Percentiles rank a stretch among this genome's conserved stretches.
Evolutionary conservation across 2,888 invertebrate species (phyloP).

Genomic region (Neoascia interrupta): DNA sequence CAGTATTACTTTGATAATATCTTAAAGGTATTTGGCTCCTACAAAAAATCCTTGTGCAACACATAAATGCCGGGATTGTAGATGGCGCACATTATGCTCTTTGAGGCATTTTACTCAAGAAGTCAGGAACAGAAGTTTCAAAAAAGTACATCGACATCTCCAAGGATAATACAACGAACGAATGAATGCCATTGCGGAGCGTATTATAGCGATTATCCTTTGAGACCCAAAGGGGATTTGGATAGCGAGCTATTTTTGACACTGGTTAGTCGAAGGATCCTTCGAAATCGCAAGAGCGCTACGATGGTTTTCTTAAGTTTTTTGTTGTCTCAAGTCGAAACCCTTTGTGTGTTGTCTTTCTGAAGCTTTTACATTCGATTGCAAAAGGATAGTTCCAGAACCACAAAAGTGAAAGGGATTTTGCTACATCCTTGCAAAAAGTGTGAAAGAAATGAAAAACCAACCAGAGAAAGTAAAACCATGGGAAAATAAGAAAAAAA

Average conservation of each 20-base stretch:
- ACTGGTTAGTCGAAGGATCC: constrained; percentile 6
- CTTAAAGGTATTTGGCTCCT: constrained; percentile 11
- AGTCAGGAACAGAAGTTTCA: constrained; percentile 21
- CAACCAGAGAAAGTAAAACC: too few species aligned
- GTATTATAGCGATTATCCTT: constrained; percentile 32
- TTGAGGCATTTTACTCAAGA: constrained; percentile 17
- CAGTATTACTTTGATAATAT: constrained; percentile 11
- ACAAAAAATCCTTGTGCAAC: not conserved
- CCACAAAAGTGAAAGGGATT: not conserved
- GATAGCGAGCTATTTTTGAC: constrained; percentile 11
- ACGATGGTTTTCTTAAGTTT: not conserved
- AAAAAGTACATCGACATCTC: constrained; percentile 25
- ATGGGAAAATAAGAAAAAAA: too few species aligned
- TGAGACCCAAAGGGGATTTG: not conserved
- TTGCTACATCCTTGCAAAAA: too few species aligned
- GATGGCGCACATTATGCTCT: too few species aligned
- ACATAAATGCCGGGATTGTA: constrained; percentile 6
- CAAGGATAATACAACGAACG: constrained; percentile 8
- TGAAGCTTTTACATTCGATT: not conserved
- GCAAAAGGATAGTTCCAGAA: not conserved
- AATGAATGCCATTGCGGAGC: constrained; percentile 27
- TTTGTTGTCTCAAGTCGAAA: not conserved
- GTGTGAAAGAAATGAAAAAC: too few species aligned
- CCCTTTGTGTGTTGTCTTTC: not conserved
- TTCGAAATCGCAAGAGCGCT: not conserved